phyloP scores from a whole-genome alignment of 2,888 invertebrate species.

The Liopterus haemorrhoidalis region DNA sequence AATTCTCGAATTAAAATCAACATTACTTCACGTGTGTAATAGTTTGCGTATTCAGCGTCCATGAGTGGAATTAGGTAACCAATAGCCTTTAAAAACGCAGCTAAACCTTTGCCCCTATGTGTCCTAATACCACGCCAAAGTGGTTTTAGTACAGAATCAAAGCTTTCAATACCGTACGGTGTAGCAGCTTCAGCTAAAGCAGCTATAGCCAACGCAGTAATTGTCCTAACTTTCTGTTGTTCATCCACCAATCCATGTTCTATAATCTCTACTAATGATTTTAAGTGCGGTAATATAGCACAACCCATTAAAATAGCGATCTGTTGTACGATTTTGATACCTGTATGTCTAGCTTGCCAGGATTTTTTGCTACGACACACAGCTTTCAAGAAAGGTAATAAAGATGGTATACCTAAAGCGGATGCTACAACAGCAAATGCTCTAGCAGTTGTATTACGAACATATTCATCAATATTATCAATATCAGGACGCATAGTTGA shows the following conservation, averaged over 20 bases:
- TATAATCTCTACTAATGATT: slow-evolving; percentile 97
- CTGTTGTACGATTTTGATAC: slow-evolving; percentile 99
- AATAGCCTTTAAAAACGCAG: slow-evolving; percentile 99
- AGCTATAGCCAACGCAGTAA: slow-evolving; percentile 96
- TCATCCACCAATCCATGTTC: slow-evolving; percentile 98
- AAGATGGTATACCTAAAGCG: slow-evolving; percentile 94
- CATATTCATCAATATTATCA: slow-evolving; percentile 99
- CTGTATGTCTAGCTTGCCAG: slow-evolving; percentile 97
- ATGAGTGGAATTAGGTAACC: slow-evolving; percentile 98
- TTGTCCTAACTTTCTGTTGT: slow-evolving; percentile 98
- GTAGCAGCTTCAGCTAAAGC: slow-evolving; percentile 98
- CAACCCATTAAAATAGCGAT: slow-evolving; percentile 99
- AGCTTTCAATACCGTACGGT: slow-evolving; percentile 99
- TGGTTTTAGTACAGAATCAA: slow-evolving; percentile 98
- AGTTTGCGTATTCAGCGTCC: slow-evolving; percentile 99
- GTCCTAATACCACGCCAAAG: slow-evolving; percentile 98
- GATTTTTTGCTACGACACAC: slow-evolving; percentile 99
- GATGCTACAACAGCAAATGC: slow-evolving; percentile 99
- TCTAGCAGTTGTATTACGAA: slow-evolving; percentile 97
- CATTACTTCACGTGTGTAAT: slow-evolving; percentile 99
- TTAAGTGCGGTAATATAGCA: slow-evolving; percentile 96
- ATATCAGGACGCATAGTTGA: slow-evolving; percentile 99
- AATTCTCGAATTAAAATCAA: slow-evolving; percentile 97
- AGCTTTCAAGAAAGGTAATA: slow-evolving; percentile 96
- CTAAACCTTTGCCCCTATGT: slow-evolving; percentile 85